phyloP scores from a whole-genome alignment of 35 echinoderm and acorn worm genomes.

The Apostichopus parvimensis region DNA sequence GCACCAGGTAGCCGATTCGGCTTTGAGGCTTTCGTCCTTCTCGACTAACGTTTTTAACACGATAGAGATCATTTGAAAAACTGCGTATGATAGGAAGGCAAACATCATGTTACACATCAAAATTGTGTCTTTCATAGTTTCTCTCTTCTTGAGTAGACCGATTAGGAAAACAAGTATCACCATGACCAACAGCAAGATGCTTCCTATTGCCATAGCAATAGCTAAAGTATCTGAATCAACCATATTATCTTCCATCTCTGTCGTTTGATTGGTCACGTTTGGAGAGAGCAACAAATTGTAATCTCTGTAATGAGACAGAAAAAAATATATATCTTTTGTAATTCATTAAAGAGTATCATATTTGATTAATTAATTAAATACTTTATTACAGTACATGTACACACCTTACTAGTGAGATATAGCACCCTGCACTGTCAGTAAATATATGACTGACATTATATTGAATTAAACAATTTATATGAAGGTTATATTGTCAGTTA shows the following conservation, averaged over 20 bases:
- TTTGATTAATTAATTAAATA: too few relatives aligned
- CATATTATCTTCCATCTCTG: slow-evolving; percentile 31
- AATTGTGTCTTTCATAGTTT: slow-evolving; percentile 31
- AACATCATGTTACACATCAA: slow-evolving; percentile 57
- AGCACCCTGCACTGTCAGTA: too few relatives aligned
- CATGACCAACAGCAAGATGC: background rate
- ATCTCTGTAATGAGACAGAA: background rate
- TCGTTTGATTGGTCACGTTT: background rate
- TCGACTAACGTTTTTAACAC: slow-evolving; percentile 26
- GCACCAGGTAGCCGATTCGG: slow-evolving; percentile 5
- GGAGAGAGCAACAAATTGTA: background rate
- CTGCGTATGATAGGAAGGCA: slow-evolving; percentile 16
- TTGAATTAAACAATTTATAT: too few relatives aligned
- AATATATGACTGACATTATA: too few relatives aligned
- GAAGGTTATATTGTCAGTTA: too few relatives aligned
- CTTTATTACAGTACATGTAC: too few relatives aligned
- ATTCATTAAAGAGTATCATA: too few relatives aligned
- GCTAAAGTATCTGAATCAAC: slow-evolving; percentile 26
- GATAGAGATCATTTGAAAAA: slow-evolving; percentile 40
- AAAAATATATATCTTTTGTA: background rate
- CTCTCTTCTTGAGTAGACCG: slow-evolving; percentile 33
- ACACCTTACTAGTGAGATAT: too few relatives aligned
- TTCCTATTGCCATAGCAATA: slow-evolving; percentile 23
- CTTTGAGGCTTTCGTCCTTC: slow-evolving; percentile 5
- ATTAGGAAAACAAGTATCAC: slow-evolving; percentile 44